A percentile compares a stretch with the other conserved stretches of the same genome.
Conservation (phyloP, 2,888 invertebrate species). For the Atethmia centrago region DNA sequence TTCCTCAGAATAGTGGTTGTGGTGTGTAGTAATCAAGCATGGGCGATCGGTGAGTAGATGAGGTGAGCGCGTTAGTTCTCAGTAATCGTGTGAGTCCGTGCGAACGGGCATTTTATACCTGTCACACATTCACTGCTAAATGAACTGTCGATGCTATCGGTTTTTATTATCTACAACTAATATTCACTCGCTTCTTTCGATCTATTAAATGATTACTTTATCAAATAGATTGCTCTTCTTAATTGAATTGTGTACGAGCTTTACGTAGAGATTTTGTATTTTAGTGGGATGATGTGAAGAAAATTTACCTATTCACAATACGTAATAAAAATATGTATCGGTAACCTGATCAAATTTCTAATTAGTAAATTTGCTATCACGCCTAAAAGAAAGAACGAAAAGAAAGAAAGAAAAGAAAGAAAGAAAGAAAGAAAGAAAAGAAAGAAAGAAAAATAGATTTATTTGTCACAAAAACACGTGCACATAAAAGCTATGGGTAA, state of each 20-base stretch:
- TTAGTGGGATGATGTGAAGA: neutral
- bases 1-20: conserved; percentile 49
- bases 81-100: conserved; percentile 77
- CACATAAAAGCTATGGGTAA: no score
- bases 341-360: neutral
- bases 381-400: no score
- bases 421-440: no score
- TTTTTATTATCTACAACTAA: conserved; percentile 57
- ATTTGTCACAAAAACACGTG: no score
- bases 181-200: conserved; percentile 42
- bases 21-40: conserved; percentile 59
- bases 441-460: no score
- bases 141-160: conserved; percentile 58
- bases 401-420: no score
- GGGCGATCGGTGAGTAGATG: conserved; percentile 59
- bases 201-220: conserved; percentile 30
- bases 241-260: neutral
- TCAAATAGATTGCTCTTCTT: conserved; percentile 23
- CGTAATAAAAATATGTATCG: neutral
- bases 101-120: conserved; percentile 79
- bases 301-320: neutral
- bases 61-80: conserved; percentile 66
- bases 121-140: conserved; percentile 71
- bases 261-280: neutral
- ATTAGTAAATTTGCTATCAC: neutral